Percentiles rank a stretch among this genome's conserved stretches.
These are phyloP conservation scores for Danionella dracula DNA, from an alignment of 2,797 vertebrate species.

Conservation along the genomic window DNA sequence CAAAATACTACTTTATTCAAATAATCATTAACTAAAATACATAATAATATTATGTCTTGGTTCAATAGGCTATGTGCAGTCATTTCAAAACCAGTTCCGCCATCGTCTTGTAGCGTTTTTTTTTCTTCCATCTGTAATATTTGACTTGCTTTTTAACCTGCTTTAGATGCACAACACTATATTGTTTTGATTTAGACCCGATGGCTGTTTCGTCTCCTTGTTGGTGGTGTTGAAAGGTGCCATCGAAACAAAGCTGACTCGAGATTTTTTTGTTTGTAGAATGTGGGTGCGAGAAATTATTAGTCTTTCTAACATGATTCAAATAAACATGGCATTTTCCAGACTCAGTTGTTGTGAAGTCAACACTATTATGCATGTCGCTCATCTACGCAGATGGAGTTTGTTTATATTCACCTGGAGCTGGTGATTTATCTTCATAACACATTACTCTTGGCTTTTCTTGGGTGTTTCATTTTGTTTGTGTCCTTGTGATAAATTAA, in stretches of 20 bases:
- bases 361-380: constrained; percentile 20
- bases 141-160: too few species aligned
- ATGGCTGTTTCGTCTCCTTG: too few species aligned
- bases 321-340: neutral
- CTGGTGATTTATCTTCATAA: constrained; percentile 26
- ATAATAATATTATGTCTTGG: too few species aligned
- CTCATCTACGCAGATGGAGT: constrained; percentile 1
- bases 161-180: too few species aligned
- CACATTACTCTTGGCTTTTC: constrained; percentile 14
- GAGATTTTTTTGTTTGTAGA: too few species aligned
- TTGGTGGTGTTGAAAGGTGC: neutral
- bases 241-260: neutral
- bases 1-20: too few species aligned
- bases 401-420: constrained; percentile 30
- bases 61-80: too few species aligned
- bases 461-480: neutral
- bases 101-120: too few species aligned
- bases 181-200: too few species aligned
- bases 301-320: neutral
- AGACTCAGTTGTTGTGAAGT: neutral
- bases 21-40: too few species aligned
- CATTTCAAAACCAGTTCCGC: too few species aligned
- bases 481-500: constrained; percentile 1
- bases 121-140: too few species aligned
- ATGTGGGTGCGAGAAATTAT: neutral